These are phyloP conservation scores for Lordiphosa andalusiaca DNA, from an alignment of 2,888 invertebrate species.

Conservation along the genomic window DNA sequence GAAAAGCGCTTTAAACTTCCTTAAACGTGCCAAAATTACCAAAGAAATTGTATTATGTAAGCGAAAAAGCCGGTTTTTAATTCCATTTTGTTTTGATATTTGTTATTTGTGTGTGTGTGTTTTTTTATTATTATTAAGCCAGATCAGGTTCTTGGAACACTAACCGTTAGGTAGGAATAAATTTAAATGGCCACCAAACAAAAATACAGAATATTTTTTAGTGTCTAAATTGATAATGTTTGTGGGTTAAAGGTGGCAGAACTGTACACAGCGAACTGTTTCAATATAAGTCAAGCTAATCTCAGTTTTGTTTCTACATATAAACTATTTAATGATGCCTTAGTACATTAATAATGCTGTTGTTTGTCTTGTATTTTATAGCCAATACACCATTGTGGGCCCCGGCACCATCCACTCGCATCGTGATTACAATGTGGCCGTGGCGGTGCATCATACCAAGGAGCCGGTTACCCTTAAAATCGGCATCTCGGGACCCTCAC, in stretches of 20 bases:
- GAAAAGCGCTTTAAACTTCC: no score
- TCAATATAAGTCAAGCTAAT: slow-evolving; percentile 1
- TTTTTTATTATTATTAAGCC: slow-evolving; percentile 15
- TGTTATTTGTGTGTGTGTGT: background rate
- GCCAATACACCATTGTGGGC: slow-evolving; percentile 88
- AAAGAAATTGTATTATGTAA: background rate
- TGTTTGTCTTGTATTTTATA: slow-evolving; percentile 13
- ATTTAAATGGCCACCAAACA: slow-evolving; percentile 1
- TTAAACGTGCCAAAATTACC: no score
- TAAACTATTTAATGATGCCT: slow-evolving; percentile 5
- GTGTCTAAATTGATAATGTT: slow-evolving; percentile 14
- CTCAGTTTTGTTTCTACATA: slow-evolving; percentile 7
- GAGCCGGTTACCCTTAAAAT: slow-evolving; percentile 65
- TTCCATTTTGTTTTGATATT: background rate
- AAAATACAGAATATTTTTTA: background rate
- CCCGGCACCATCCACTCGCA: slow-evolving; percentile 90
- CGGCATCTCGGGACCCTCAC: slow-evolving; percentile 71
- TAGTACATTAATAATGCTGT: no score
- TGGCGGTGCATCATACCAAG: slow-evolving; percentile 82
- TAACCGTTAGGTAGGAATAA: slow-evolving; percentile 38
- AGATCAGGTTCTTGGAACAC: slow-evolving; percentile 51
- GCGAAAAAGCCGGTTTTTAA: slow-evolving; percentile 6
- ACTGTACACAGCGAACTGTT: no score
- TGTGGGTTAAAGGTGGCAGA: slow-evolving; percentile 11
- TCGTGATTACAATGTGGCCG: slow-evolving; percentile 90